Evolutionary conservation across 1,140 invertebrate genomes (phyloP).

Genomic region (Daktulosphaira vitifoliae): DNA sequence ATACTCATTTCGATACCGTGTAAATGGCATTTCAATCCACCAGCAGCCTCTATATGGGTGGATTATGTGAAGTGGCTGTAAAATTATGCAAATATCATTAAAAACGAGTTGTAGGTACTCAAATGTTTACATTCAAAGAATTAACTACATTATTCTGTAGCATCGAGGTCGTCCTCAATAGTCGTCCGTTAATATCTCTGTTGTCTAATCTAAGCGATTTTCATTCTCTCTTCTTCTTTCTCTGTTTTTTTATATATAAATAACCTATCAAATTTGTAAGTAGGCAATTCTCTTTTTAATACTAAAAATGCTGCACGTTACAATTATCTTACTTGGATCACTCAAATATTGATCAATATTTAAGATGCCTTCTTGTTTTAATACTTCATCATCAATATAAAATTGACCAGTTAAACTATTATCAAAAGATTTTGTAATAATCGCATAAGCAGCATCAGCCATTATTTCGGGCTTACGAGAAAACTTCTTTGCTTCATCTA

Average conservation of each 20-base stretch:
- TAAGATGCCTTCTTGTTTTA: slow-evolving; percentile 67
- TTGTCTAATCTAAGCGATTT: slow-evolving; percentile 40
- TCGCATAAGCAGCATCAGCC: slow-evolving; percentile 87
- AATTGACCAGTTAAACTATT: slow-evolving; percentile 76
- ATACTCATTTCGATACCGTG: background rate
- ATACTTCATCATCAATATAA: slow-evolving; percentile 84
- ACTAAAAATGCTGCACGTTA: too few relatives aligned
- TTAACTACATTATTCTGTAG: slow-evolving; percentile 37
- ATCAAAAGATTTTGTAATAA: slow-evolving; percentile 70
- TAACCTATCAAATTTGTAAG: too few relatives aligned
- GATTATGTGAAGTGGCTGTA: slow-evolving; percentile 42
- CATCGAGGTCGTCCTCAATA: slow-evolving; percentile 41
- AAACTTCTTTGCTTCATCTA: slow-evolving; percentile 45
- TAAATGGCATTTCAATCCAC: slow-evolving; percentile 39
- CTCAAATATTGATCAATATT: slow-evolving; percentile 81
- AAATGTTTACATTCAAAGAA: slow-evolving; percentile 40
- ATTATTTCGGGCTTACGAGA: slow-evolving; percentile 86
- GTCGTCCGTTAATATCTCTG: slow-evolving; percentile 42
- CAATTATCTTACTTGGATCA: slow-evolving; percentile 64
- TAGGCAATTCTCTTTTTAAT: too few relatives aligned
- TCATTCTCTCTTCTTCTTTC: too few relatives aligned
- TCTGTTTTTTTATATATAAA: too few relatives aligned
- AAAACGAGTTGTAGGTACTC: slow-evolving; percentile 37
- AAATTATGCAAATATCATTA: slow-evolving; percentile 42
- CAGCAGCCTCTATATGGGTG: slow-evolving; percentile 42